Evolutionary conservation across 1,140 invertebrate species (phyloP).

Genomic region (Aphaenogaster floridana): DNA sequence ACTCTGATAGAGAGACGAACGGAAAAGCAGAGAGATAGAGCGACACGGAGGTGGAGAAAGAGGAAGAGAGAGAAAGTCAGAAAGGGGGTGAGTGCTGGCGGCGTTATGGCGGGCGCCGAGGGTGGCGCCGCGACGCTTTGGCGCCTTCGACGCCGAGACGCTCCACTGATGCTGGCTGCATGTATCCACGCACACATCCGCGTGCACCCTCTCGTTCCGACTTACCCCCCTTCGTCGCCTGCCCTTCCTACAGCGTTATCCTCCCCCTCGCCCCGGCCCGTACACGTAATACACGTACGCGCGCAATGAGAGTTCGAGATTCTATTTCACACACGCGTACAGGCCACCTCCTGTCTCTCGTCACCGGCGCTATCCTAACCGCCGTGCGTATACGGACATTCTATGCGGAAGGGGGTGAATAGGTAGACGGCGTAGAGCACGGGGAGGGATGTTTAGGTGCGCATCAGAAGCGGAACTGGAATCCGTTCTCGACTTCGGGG

Average conservation of each 20-base stretch:
- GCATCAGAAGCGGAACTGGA: conserved; percentile 32
- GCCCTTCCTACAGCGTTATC: neutral
- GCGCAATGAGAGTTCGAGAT: conserved; percentile 68
- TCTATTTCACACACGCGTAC: conserved; percentile 62
- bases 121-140: conserved; percentile 86
- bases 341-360: neutral
- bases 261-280: neutral
- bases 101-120: conserved; percentile 85
- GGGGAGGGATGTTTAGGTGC: conserved; percentile 25
- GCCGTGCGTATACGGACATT: conserved; percentile 41
- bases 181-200: conserved; percentile 73
- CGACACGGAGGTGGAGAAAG: neutral
- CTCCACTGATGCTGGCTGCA: conserved; percentile 82
- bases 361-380: conserved; percentile 34
- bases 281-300: conserved; percentile 63
- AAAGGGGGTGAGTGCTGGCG: conserved; percentile 74
- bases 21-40: conserved; percentile 29
- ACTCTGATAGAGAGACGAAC: conserved; percentile 49
- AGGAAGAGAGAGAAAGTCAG: conserved; percentile 51
- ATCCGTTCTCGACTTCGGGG: conserved; percentile 52
- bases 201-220: conserved; percentile 54
- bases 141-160: conserved; percentile 84
- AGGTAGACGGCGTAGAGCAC: neutral
- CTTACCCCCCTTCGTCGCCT: neutral
- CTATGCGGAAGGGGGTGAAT: neutral